Evolutionary conservation across 1,140 invertebrate species (phyloP).

Genomic region (Dreissena polymorpha): DNA sequence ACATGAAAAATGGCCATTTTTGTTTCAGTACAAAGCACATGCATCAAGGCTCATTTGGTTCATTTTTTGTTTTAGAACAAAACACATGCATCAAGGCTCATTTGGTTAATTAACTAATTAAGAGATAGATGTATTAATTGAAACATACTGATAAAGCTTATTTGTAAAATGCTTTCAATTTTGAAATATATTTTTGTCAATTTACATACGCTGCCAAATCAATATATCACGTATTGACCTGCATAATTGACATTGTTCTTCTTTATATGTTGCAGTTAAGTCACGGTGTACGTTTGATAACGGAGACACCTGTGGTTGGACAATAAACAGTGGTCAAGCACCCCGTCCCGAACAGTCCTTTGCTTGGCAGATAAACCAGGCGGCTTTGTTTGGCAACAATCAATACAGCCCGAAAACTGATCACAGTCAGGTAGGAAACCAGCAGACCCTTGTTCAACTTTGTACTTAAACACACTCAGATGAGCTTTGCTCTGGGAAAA

Average conservation of each 20-base stretch:
- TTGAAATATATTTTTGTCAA: too few species aligned
- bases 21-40: too few species aligned
- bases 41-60: too few species aligned
- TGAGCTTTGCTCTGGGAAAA: too few species aligned
- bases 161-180: too few species aligned
- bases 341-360: conserved; percentile 54
- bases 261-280: conserved; percentile 25
- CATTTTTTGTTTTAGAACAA: too few species aligned
- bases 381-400: conserved; percentile 8
- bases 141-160: too few species aligned
- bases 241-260: too few species aligned
- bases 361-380: conserved; percentile 64
- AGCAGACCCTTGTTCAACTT: background rate
- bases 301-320: conserved; percentile 64
- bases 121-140: background rate
- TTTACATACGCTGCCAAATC: background rate
- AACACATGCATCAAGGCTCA: too few species aligned
- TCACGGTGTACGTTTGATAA: conserved; percentile 61
- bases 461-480: too few species aligned
- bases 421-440: conserved; percentile 33
- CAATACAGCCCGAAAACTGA: conserved; percentile 58
- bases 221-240: too few species aligned
- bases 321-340: conserved; percentile 33
- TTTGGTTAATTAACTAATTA: conserved; percentile 1
- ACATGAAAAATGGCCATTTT: too few species aligned